Conservation (phyloP, 2,888 invertebrate genomes). For the Calameuta filiformis region DNA sequence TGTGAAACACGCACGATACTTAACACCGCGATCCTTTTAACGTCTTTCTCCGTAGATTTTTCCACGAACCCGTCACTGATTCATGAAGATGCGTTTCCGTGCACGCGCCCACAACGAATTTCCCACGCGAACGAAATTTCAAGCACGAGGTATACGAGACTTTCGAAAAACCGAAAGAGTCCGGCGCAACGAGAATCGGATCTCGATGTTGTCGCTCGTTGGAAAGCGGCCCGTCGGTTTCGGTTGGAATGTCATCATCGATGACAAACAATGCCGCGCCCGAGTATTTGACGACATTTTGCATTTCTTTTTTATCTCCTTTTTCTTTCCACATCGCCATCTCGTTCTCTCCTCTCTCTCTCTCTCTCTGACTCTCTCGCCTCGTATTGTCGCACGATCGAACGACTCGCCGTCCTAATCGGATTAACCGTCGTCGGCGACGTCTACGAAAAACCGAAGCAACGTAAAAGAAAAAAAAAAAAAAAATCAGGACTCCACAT, state of each 20-base stretch:
- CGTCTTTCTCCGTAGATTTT: background rate
- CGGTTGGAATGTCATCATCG: background rate
- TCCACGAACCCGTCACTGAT: background rate
- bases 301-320: background rate
- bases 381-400: background rate
- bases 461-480: background rate
- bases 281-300: background rate
- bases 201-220: background rate
- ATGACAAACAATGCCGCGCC: background rate
- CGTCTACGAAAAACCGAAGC: background rate
- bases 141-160: background rate
- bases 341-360: background rate
- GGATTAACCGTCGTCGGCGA: background rate
- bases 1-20: background rate
- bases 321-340: background rate
- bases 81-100: background rate
- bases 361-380: background rate
- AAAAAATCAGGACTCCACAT: background rate
- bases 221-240: background rate
- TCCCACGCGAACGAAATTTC: background rate
- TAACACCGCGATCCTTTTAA: background rate
- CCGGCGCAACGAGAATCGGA: background rate
- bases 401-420: background rate
- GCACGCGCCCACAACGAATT: background rate
- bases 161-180: background rate